Evolutionary conservation across 2,113 vertebrate genomes (phyloP), one percentile per base, ranked within the genome.

Genomic region (Plecturocebus donacophilus): DNA sequence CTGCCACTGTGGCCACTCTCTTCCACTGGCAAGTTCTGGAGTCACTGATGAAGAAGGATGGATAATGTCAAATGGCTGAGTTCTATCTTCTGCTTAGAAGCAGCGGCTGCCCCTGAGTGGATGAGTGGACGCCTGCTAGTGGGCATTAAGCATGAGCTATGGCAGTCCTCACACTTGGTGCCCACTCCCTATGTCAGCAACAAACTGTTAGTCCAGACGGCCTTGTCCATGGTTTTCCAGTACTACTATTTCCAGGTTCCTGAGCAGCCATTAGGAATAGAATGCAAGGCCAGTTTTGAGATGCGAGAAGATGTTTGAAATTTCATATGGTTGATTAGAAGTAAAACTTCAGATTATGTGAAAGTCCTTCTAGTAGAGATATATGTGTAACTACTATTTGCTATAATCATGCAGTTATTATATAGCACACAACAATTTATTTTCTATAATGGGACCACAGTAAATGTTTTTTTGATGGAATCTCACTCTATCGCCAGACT

Each of bases 1-100:
- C 23, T 38, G 35, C 25, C 16, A 30, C 16, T 6, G 3, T 5
- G 35, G n/a, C n/a, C n/a, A 1, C 8, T 38, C 45, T 11, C 0
- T 38, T 71, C 35, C 47, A 4, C 40, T 30, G 30, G 2, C n/a
- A 16, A 56, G 12, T 56, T 12, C n/a, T 42, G 27, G 25, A 47
- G 49, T 30, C 40, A 9, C 3, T 56, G 61, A 38, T 42, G 45
- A 35, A 45, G 45, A 76, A 86, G 70, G 10, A 45, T 86, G n/a
- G 19, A 19, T 38, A 32, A 42, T 42, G 49, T 52, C 82, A 77
- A 10, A 6, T 19, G 20, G 8, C 38, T 56, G 47, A 45, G n/a
- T 58, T 49, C 11, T 12, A 0, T 40, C 20, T 6, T 23, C 2
- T 23, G 4, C 73, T 56, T 11, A 30, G 82, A 27, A 42, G 52